phyloP scores from a whole-genome alignment of 2,888 invertebrate genomes.

The Melanostoma mellinum region DNA sequence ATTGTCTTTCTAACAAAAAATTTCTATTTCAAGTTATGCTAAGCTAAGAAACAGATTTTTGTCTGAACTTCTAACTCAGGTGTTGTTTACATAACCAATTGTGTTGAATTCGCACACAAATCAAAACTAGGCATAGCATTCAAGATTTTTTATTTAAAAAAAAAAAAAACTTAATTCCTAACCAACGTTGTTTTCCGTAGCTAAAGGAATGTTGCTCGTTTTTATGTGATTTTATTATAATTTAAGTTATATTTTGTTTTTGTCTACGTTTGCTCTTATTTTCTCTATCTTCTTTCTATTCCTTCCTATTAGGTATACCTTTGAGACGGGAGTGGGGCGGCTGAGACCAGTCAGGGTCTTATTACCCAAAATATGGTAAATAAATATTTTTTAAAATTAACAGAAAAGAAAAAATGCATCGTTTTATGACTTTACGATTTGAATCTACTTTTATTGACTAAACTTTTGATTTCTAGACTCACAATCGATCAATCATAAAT shows the following conservation, averaged over 20 bases:
- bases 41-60: too few species aligned
- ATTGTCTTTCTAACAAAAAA: too few species aligned
- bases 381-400: constrained; percentile 70
- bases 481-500: too few species aligned
- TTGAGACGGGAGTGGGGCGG: constrained; percentile 83
- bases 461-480: neutral
- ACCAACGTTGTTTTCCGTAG: too few species aligned
- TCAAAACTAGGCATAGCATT: too few species aligned
- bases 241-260: constrained; percentile 17
- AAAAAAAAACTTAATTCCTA: too few species aligned
- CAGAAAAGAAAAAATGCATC: neutral
- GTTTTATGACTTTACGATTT: neutral
- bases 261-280: constrained; percentile 73
- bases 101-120: too few species aligned
- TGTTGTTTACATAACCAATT: too few species aligned
- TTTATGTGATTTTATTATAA: constrained; percentile 59
- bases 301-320: constrained; percentile 82
- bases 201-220: constrained; percentile 50
- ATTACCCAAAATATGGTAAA: constrained; percentile 83
- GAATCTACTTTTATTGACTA: neutral
- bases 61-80: too few species aligned
- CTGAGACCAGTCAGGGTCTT: constrained; percentile 83
- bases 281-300: constrained; percentile 77
- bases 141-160: too few species aligned
- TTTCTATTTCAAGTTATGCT: too few species aligned